These are phyloP conservation scores for Phanerotoma sp. DNA, from an alignment of 2,888 invertebrate species.

Conservation along the genomic window DNA sequence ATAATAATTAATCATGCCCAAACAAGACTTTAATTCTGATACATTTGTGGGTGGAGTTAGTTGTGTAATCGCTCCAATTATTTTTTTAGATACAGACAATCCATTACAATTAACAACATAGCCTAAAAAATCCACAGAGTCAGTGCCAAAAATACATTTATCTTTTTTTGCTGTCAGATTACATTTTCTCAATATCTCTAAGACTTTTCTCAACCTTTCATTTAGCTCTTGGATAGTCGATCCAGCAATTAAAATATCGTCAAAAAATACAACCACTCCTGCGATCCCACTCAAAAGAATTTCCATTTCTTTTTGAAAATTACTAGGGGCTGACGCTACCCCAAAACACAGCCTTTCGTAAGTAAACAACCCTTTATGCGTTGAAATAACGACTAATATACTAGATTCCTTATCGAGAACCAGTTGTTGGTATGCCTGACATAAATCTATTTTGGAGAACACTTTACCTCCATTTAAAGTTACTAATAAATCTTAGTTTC, in stretches of 20 bases:
- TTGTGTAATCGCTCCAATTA: not conserved
- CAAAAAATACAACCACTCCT: not conserved
- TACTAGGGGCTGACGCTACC: slow-evolving; percentile 8
- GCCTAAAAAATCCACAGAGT: not conserved
- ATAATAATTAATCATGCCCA: slow-evolving; percentile 1
- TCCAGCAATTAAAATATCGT: not conserved
- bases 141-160: not conserved
- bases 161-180: not conserved
- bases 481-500: slow-evolving; percentile 31
- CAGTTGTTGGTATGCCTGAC: slow-evolving; percentile 49
- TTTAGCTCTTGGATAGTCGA: too few relatives aligned
- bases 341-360: slow-evolving; percentile 18
- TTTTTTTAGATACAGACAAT: not conserved
- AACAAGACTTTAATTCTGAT: not conserved
- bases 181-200: not conserved
- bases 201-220: too few relatives aligned
- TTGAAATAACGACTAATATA: slow-evolving; percentile 43
- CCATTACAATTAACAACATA: not conserved
- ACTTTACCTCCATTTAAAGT: slow-evolving; percentile 30
- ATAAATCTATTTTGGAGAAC: slow-evolving; percentile 48
- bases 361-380: slow-evolving; percentile 44
- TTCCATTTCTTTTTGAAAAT: not conserved
- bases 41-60: not conserved
- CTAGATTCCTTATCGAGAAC: slow-evolving; percentile 41
- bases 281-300: not conserved